A percentile compares a stretch with the other conserved stretches of the same genome.
Evolutionary conservation across 2,888 invertebrate species (phyloP).

Genomic region (Hypselothyrea guttata): DNA sequence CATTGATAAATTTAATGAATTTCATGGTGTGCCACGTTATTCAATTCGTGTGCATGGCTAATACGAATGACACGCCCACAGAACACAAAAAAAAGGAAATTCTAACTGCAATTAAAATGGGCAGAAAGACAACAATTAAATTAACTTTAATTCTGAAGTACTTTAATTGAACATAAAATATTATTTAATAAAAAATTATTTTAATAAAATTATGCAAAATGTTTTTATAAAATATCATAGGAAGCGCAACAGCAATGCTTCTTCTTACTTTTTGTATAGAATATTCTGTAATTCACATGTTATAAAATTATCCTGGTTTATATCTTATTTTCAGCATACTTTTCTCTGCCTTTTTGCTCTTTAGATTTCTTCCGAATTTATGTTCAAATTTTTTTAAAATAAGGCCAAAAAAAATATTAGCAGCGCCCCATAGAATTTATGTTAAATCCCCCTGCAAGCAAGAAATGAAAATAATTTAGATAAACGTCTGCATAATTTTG

Average conservation of each 20-base stretch:
- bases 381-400: background rate
- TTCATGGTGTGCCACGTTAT: conserved; percentile 53
- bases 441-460: conserved; percentile 4
- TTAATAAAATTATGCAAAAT: too few species aligned
- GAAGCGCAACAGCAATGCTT: too few species aligned
- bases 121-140: conserved; percentile 5
- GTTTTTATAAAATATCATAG: too few species aligned
- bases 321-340: too few species aligned
- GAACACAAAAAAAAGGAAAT: background rate
- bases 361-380: too few species aligned
- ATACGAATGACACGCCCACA: conserved; percentile 51
- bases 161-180: too few species aligned
- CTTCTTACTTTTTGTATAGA: too few species aligned
- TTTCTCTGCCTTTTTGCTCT: too few species aligned
- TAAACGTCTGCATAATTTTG: conserved; percentile 73
- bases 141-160: too few species aligned
- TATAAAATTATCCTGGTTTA: too few species aligned
- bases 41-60: conserved; percentile 62
- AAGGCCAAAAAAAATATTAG: conserved; percentile 9
- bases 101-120: conserved; percentile 37
- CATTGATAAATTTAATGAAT: conserved; percentile 66
- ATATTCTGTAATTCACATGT: too few species aligned
- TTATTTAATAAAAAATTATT: too few species aligned
- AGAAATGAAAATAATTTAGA: conserved; percentile 68
- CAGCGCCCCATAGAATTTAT: conserved; percentile 38